These are phyloP conservation scores for Monochamus saltuarius DNA, from an alignment of 1,140 invertebrate genomes.

Conservation along the genomic window DNA sequence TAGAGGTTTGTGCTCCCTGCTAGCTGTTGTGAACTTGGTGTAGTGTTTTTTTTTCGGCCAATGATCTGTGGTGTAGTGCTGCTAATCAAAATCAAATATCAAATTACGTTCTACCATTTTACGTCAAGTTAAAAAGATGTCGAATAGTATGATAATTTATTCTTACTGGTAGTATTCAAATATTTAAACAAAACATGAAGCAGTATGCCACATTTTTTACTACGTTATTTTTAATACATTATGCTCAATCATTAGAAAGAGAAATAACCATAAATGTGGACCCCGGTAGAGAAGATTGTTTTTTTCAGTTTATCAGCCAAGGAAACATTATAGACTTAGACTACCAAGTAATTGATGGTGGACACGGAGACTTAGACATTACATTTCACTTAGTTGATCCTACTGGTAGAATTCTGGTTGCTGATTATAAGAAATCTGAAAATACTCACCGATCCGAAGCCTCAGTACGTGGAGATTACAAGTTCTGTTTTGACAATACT, in stretches of 20 bases:
- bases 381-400: conserved; percentile 69
- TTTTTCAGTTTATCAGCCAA: conserved; percentile 62
- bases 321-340: conserved; percentile 70
- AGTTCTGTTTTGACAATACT: conserved; percentile 82
- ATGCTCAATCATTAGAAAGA: conserved; percentile 50
- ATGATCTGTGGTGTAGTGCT: no score
- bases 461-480: conserved; percentile 66
- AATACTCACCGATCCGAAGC: conserved; percentile 64
- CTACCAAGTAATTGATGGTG: conserved; percentile 78
- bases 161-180: no score
- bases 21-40: no score
- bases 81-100: no score
- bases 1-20: no score
- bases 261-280: conserved; percentile 73
- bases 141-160: no score
- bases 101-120: no score
- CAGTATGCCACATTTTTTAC: conserved; percentile 1
- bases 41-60: no score
- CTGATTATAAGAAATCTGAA: conserved; percentile 71
- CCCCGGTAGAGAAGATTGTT: conserved; percentile 67
- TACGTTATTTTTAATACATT: conserved; percentile 1
- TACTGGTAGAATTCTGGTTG: conserved; percentile 61
- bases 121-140: no score
- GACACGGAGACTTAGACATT: conserved; percentile 76
- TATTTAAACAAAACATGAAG: not conserved